Percentiles rank a stretch among this genome's conserved stretches.
phyloP scores from a whole-genome alignment of 2,113 vertebrate genomes.

The Melanostigma gelatinosum region DNA sequence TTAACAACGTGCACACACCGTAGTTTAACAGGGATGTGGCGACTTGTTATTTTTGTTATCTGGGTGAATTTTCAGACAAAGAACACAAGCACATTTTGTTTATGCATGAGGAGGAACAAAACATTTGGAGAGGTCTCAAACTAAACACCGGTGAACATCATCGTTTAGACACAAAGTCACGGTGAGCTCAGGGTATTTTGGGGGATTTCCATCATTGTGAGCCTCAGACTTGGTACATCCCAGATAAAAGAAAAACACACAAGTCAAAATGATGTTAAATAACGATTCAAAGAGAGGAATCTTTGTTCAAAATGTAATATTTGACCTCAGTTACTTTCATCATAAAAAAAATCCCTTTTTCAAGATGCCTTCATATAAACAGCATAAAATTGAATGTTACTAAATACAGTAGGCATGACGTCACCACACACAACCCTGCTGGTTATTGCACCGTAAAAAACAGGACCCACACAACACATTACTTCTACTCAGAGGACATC shows the following conservation, averaged over 20 bases:
- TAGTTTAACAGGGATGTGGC: no score
- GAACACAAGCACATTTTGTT: neutral
- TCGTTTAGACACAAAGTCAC: constrained; percentile 6
- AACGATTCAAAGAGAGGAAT: constrained; percentile 31
- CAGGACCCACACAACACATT: constrained; percentile 70
- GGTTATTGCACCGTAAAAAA: constrained; percentile 66
- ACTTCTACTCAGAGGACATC: constrained; percentile 60
- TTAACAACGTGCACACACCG: no score
- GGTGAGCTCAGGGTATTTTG: constrained; percentile 28
- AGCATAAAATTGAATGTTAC: constrained; percentile 26
- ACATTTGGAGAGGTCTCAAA: constrained; percentile 23
- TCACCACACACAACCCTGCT: constrained; percentile 48
- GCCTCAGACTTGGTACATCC: constrained; percentile 9
- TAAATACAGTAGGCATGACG: constrained; percentile 28
- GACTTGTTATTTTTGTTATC: no score
- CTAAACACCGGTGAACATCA: constrained; percentile 26
- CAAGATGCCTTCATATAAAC: constrained; percentile 48
- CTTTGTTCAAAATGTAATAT: constrained; percentile 16
- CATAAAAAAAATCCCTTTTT: constrained; percentile 29
- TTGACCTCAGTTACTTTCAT: constrained; percentile 31
- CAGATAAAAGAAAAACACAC: neutral
- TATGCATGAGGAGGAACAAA: constrained; percentile 12
- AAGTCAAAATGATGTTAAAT: constrained; percentile 18
- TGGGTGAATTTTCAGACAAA: neutral
- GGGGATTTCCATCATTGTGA: neutral